Evolutionary conservation across 2,888 invertebrate species (phyloP).

Genomic region (Chrysotoxum bicinctum): DNA sequence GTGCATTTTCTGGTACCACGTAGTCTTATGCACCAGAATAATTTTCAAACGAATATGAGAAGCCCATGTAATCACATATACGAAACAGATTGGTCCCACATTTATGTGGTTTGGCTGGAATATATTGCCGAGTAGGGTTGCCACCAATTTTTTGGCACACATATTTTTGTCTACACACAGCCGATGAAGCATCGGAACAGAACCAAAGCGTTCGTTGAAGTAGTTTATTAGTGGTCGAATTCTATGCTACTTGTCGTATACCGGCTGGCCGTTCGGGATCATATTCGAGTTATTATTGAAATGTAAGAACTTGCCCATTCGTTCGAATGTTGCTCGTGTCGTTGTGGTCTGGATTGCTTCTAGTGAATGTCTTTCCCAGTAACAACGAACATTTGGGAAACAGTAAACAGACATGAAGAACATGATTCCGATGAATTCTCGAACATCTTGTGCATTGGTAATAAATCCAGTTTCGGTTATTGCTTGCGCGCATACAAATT

Average conservation of each 20-base stretch:
- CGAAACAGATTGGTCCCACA: neutral
- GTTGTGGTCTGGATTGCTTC: too few relatives aligned
- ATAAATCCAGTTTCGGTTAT: too few relatives aligned
- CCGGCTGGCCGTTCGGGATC: neutral
- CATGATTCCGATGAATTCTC: too few relatives aligned
- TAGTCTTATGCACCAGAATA: neutral
- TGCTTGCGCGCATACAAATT: too few relatives aligned
- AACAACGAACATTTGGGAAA: too few relatives aligned
- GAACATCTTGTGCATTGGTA: too few relatives aligned
- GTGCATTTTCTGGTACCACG: neutral
- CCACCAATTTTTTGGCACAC: conserved; percentile 5
- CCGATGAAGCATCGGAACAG: conserved; percentile 23
- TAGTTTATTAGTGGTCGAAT: conserved; percentile 1
- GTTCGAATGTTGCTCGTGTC: too few relatives aligned
- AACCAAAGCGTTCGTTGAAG: conserved; percentile 24
- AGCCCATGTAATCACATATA: neutral
- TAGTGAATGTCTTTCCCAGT: too few relatives aligned
- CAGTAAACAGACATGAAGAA: too few relatives aligned
- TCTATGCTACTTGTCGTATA: neutral
- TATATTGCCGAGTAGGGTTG: neutral
- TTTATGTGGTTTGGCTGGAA: neutral
- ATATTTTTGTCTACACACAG: neutral
- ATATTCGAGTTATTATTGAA: neutral
- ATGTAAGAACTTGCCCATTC: neutral
- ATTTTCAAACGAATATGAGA: neutral